phyloP scores from a whole-genome alignment of 2,797 vertebrate species.

The Tokudaia tokunoshimensis region DNA sequence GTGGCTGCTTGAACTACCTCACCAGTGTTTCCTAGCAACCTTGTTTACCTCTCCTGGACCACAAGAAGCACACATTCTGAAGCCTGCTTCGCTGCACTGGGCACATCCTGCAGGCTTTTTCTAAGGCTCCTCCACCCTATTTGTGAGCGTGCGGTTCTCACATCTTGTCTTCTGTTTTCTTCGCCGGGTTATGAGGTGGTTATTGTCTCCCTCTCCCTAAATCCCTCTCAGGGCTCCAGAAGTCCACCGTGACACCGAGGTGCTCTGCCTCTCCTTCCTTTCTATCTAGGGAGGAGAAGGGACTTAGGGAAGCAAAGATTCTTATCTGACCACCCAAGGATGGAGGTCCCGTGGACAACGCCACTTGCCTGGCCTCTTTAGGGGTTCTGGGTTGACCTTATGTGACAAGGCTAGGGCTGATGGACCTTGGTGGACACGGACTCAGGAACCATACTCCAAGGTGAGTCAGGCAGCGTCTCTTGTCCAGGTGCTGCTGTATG shows the following conservation, averaged over 20 bases:
- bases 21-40: background rate
- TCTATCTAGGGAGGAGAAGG: background rate
- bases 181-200: too few relatives aligned
- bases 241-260: background rate
- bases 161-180: background rate
- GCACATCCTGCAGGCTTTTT: rapidly evolving
- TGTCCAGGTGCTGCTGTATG: rapidly evolving
- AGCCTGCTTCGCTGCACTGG: background rate
- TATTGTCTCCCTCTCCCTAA: background rate
- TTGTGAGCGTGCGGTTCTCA: background rate
- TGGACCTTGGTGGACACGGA: background rate
- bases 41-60: background rate
- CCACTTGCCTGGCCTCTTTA: background rate
- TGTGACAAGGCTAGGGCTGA: background rate
- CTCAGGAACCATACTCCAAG: rapidly evolving
- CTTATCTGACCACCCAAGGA: too few relatives aligned
- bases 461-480: background rate
- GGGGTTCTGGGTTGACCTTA: rapidly evolving
- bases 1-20: background rate
- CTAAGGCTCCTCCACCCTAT: background rate
- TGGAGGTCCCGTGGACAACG: background rate
- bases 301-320: background rate
- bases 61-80: background rate
- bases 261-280: background rate
- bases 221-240: background rate